Evolutionary conservation across 2,888 invertebrate species (phyloP).

Genomic region (Oxyteleia sp.): DNA sequence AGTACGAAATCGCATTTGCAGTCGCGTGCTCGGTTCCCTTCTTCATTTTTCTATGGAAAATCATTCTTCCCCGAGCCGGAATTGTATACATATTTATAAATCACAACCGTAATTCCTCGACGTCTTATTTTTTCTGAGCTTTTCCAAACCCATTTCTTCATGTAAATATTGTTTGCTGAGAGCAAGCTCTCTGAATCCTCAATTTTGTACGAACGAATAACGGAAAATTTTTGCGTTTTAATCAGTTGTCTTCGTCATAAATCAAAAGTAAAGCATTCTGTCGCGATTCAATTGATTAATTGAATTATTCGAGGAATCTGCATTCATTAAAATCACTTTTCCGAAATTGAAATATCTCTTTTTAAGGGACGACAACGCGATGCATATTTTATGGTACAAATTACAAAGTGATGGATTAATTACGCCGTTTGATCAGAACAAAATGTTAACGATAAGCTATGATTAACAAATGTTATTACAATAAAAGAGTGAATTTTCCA

Average conservation of each 20-base stretch:
- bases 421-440: conserved; percentile 24
- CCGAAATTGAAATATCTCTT: too few relatives aligned
- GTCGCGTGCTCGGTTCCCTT: too few relatives aligned
- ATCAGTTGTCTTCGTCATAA: conserved; percentile 12
- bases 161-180: conserved; percentile 85
- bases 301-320: neutral
- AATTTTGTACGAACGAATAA: conserved; percentile 1
- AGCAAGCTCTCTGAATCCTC: conserved; percentile 30
- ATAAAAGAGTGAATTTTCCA: conserved; percentile 66
- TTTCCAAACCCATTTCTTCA: conserved; percentile 85
- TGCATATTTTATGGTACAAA: conserved; percentile 7
- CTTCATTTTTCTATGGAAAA: too few relatives aligned
- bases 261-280: conserved; percentile 6
- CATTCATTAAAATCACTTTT: neutral
- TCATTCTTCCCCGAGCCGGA: too few relatives aligned
- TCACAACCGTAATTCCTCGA: conserved; percentile 53
- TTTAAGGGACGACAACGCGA: too few relatives aligned
- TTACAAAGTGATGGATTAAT: conserved; percentile 50
- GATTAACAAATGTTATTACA: conserved; percentile 65
- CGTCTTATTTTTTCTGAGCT: conserved; percentile 79
- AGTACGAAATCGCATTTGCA: too few relatives aligned
- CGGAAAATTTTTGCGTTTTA: conserved; percentile 10
- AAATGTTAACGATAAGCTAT: conserved; percentile 45
- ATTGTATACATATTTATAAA: conserved; percentile 79
- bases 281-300: neutral